Conservation (phyloP, 2,113 vertebrate species). For the Brachirus orientalis region DNA sequence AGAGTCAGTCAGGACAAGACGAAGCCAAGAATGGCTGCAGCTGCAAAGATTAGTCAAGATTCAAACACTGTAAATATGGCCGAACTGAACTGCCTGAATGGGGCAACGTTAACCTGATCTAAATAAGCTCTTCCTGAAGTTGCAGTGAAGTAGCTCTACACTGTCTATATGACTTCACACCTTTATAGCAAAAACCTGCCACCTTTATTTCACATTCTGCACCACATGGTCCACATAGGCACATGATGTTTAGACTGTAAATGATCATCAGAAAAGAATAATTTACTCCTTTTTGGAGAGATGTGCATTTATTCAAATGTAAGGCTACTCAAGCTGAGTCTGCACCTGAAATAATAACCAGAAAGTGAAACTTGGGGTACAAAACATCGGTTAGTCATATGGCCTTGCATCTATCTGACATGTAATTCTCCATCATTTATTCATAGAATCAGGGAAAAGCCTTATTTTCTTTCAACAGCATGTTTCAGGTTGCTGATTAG, state of each 20-base stretch:
- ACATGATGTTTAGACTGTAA: not conserved
- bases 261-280: not conserved
- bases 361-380: constrained; percentile 12
- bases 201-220: not conserved
- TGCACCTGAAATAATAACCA: constrained; percentile 19
- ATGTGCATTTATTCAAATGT: constrained; percentile 11
- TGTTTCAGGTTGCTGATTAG: constrained; percentile 41
- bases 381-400: constrained; percentile 33
- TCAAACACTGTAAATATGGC: constrained; percentile 22
- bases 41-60: constrained; percentile 34
- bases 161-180: too few species aligned
- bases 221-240: not conserved
- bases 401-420: constrained; percentile 23
- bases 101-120: constrained; percentile 37
- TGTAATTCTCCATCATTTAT: constrained; percentile 23
- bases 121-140: constrained; percentile 21
- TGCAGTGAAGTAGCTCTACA: constrained; percentile 17
- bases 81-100: not conserved
- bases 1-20: constrained; percentile 23
- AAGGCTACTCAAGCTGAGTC: not conserved
- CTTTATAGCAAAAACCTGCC: not conserved
- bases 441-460: constrained; percentile 9
- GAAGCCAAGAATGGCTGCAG: constrained; percentile 35
- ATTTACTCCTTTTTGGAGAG: constrained; percentile 5
- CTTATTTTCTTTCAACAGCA: not conserved